Evolutionary conservation across 2,888 invertebrate species (phyloP).

Genomic region (Temnothorax unifasciatus): DNA sequence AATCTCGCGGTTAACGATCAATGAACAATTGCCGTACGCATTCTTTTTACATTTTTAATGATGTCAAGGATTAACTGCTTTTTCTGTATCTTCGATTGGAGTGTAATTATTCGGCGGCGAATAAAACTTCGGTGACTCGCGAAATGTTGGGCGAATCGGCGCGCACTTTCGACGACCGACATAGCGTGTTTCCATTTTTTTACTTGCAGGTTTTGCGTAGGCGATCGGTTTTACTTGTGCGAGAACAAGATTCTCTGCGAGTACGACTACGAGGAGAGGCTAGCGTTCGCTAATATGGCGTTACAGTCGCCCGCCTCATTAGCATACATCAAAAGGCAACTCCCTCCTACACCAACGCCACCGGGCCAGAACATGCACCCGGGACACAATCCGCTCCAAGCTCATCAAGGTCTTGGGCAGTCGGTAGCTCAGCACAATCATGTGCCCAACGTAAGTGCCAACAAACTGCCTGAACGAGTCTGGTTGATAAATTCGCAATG

Average conservation of each 20-base stretch:
- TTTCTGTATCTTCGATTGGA: neutral
- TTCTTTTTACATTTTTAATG: neutral
- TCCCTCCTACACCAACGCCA: conserved; percentile 84
- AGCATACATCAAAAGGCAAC: conserved; percentile 92
- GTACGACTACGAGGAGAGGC: conserved; percentile 98
- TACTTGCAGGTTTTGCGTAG: conserved; percentile 96
- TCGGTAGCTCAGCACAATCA: conserved; percentile 84
- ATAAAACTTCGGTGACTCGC: neutral
- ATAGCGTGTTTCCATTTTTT: conserved; percentile 45
- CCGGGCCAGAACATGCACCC: conserved; percentile 83
- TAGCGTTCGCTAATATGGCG: conserved; percentile 98
- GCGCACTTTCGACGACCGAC: conserved; percentile 16
- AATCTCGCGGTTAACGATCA: neutral
- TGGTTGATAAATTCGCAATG: neutral
- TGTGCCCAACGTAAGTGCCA: conserved; percentile 83
- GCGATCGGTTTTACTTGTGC: conserved; percentile 98
- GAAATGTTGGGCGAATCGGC: neutral
- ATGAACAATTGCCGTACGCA: neutral
- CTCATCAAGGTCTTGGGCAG: conserved; percentile 82
- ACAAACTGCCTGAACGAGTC: conserved; percentile 34
- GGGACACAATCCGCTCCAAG: conserved; percentile 82
- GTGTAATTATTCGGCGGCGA: neutral
- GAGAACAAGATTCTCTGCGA: conserved; percentile 99
- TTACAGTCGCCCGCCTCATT: conserved; percentile 94
- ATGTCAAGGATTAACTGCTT: neutral